phyloP scores from a whole-genome alignment of 1,140 invertebrate genomes.

The Drosophila kohkoa region DNA sequence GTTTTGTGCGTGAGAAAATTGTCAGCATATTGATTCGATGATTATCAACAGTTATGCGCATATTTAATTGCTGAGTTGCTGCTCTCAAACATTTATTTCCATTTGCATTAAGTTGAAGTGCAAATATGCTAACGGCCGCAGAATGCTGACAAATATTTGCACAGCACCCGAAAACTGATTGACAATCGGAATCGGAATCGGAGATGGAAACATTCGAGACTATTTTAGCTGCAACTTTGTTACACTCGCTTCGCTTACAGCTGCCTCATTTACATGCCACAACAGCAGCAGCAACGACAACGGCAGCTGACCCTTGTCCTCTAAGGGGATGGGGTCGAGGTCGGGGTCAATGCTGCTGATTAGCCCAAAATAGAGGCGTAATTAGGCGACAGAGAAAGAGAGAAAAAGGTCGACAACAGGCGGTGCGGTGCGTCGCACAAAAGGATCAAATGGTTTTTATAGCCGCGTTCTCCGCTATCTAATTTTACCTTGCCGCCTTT shows the following conservation, averaged over 20 bases:
- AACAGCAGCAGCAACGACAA: conserved; percentile 8
- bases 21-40: conserved; percentile 82
- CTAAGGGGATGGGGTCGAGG: conserved; percentile 12
- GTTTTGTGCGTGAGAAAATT: conserved; percentile 74
- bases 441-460: conserved; percentile 73
- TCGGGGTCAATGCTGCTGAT: conserved; percentile 54
- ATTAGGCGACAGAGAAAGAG: conserved; percentile 63
- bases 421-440: conserved; percentile 41
- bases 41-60: conserved; percentile 82
- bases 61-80: conserved; percentile 67
- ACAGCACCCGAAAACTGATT: conserved; percentile 66
- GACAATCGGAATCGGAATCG: conserved; percentile 36
- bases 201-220: background rate
- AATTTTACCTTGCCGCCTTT: conserved; percentile 62
- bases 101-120: conserved; percentile 63
- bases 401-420: conserved; percentile 41
- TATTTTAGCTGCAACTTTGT: conserved; percentile 5
- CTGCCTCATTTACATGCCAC: conserved; percentile 46
- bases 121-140: conserved; percentile 59
- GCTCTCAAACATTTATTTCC: conserved; percentile 40
- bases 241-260: background rate
- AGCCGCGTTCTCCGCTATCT: conserved; percentile 61
- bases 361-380: conserved; percentile 71
- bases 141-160: conserved; percentile 73
- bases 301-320: conserved; percentile 56